Percentiles rank a stretch among this genome's conserved stretches.
phyloP scores from a whole-genome alignment of 2,797 vertebrate species.

The Coreius guichenoti region DNA sequence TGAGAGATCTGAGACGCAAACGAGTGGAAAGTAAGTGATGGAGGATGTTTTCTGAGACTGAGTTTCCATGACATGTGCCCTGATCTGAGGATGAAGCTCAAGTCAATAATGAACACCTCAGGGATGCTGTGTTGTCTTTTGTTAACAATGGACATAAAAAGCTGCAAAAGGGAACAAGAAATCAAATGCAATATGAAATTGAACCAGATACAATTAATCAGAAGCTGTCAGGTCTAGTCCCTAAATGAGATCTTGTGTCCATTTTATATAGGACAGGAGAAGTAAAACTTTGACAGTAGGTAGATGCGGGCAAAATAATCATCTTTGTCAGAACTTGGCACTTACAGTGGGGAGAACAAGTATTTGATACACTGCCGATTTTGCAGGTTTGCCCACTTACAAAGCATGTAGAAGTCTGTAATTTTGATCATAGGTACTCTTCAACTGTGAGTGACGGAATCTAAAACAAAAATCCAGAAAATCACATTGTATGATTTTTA shows the following conservation, averaged over 20 bases:
- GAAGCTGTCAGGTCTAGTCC: not conserved
- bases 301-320: not conserved
- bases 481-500: no score
- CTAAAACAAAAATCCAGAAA: no score
- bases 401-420: no score
- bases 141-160: not conserved
- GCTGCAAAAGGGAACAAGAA: not conserved
- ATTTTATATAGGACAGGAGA: not conserved
- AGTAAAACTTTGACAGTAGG: not conserved
- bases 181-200: not conserved
- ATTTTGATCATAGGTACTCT: no score
- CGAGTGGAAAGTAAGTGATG: not conserved
- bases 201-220: not conserved
- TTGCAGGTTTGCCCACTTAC: no score
- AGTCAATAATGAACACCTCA: constrained; percentile 8
- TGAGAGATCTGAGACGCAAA: not conserved
- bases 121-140: not conserved
- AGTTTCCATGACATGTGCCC: constrained; percentile 32
- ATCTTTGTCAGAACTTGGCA: not conserved
- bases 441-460: no score
- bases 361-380: no score
- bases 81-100: not conserved
- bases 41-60: constrained; percentile 5
- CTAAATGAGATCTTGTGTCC: not conserved
- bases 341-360: no score